Percentiles rank a stretch among this genome's conserved stretches.
These are phyloP conservation scores for Sterrhoptilus dennistouni DNA, from an alignment of 2,113 vertebrate genomes.

Conservation along the genomic window DNA sequence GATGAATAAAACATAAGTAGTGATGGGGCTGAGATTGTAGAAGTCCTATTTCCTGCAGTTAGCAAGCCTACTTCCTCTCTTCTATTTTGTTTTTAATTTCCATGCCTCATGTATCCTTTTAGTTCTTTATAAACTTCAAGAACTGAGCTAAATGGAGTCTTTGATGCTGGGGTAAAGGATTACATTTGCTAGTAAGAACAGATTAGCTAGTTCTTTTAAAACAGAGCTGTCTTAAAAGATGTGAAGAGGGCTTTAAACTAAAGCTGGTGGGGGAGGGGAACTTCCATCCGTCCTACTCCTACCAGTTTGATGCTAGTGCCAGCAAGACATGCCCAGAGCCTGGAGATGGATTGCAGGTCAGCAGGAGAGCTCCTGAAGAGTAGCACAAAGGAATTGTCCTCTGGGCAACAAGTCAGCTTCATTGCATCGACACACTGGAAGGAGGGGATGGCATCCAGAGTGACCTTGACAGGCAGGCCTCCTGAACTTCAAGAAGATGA, in stretches of 20 bases:
- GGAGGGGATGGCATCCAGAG: background rate
- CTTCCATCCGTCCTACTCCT: background rate
- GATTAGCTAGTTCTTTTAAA: background rate
- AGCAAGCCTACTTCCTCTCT: background rate
- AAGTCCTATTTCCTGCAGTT: background rate
- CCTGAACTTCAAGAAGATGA: background rate
- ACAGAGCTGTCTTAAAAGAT: slow-evolving; percentile 2
- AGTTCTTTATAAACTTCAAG: slow-evolving; percentile 14
- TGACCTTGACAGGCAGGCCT: background rate
- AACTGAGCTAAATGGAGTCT: slow-evolving; percentile 3
- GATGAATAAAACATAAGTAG: background rate
- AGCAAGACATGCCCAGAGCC: background rate
- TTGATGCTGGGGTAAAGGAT: slow-evolving; percentile 17
- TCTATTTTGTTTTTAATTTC: slow-evolving; percentile 53
- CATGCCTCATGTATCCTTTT: background rate
- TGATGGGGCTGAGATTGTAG: background rate
- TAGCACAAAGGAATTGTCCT: background rate
- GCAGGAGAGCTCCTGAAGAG: background rate
- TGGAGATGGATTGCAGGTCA: background rate
- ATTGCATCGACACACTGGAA: rapidly evolving
- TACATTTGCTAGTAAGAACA: slow-evolving; percentile 30
- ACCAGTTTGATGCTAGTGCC: background rate
- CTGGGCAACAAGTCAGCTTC: background rate
- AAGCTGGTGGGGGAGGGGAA: background rate
- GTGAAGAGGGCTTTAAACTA: background rate